phyloP scores from a whole-genome alignment of 64 coral and sea anemone genomes.

The Montipora sp. region DNA sequence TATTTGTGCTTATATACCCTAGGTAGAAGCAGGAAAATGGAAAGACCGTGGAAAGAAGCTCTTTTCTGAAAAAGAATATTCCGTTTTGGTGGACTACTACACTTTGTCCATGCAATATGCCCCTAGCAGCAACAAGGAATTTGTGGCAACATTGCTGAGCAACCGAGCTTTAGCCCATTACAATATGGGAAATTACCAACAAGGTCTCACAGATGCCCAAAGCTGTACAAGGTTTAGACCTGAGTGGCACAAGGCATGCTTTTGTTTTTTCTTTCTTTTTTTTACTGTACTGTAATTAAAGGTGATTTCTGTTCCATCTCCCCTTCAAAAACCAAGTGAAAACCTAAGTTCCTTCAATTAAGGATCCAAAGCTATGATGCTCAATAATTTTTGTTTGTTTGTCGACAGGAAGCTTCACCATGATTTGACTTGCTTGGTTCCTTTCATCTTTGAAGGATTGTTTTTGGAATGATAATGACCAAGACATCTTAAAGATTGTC shows the following conservation, averaged over 20 bases:
- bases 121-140: conserved; percentile 65
- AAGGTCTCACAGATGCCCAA: conserved; percentile 60
- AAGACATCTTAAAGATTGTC: too few relatives aligned
- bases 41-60: conserved; percentile 72
- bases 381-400: too few relatives aligned
- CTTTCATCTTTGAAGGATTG: too few relatives aligned
- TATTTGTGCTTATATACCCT: too few relatives aligned
- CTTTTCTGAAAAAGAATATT: conserved; percentile 54
- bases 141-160: conserved; percentile 66
- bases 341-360: too few relatives aligned
- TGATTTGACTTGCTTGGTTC: too few relatives aligned
- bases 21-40: conserved; percentile 75
- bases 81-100: conserved; percentile 62
- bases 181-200: conserved; percentile 62
- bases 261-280: not conserved
- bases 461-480: too few relatives aligned
- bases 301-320: too few relatives aligned
- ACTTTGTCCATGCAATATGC: conserved; percentile 76
- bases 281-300: too few relatives aligned
- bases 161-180: conserved; percentile 72
- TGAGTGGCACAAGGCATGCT: conserved; percentile 58
- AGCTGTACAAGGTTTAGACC: conserved; percentile 61
- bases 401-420: too few relatives aligned
- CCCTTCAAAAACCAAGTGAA: too few relatives aligned
- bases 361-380: too few relatives aligned